Base-by-base conservation (phyloP, 2,113 vertebrate genomes). In the Myodes glareolus region DNA sequence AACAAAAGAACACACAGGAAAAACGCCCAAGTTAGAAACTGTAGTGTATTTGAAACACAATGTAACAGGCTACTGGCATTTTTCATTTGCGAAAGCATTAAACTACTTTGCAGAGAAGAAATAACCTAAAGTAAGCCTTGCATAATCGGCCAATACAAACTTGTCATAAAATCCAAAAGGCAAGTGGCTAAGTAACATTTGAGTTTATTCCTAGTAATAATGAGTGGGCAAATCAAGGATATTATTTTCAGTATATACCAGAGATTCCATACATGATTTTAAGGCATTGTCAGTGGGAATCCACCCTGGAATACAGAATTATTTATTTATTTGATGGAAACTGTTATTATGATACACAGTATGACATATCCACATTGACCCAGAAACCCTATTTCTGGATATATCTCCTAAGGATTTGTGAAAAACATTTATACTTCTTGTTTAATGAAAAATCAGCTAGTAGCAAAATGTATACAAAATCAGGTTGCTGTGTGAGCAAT, bases 11-110 rank as follows among this genome's bases (percentile, higher is more conserved):
- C 67, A 70, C 12, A 14, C 39, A 81, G 31, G 27, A 45, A 50
- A 92, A 91, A 47, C 12, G 52, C 65, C 65, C 52, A 67, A 13
- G 63, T 39, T 45, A 63, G 39, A 65, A 65, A 45, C 42, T 12
- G 0, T 94, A 86, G 80, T 90, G 0, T 77, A n/a, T n/a, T 96
- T 93, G 10, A 93, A 93, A 95, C 76, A 94, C 82, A 95, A 68
- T 95, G 36, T 81, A 33, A 52, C 2, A 72, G 29, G 68, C 36
- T 67, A 3, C 76, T 89, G 36, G 3, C 21, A 45, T 81, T 94
- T 39, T 82, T 93, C 63, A 82, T 94, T 88, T 92, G 65, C 50
- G 31, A 82, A 93, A 68, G 61, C 27, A 78, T 87, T 78, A 92
- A 91, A 29, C 16, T 6, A 84, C 23, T 94, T 93, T 33, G 85